phyloP scores from a whole-genome alignment of 2,113 vertebrate genomes.

The Toxotes chatareus region DNA sequence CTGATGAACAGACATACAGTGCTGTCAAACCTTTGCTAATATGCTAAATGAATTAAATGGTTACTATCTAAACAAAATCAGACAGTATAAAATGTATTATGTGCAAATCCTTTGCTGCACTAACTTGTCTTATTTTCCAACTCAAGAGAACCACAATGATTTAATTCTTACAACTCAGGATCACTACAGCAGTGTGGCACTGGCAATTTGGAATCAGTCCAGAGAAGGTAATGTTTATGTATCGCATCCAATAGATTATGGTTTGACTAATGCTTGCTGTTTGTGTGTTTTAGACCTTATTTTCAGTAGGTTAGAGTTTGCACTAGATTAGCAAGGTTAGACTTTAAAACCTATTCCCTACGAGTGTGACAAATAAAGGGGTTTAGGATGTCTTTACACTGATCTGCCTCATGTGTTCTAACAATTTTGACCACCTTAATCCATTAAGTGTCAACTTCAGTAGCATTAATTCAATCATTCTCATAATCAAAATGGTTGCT shows the following conservation, averaged over 20 bases:
- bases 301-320: slow-evolving; percentile 36
- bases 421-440: slow-evolving; percentile 67
- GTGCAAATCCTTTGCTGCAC: neutral
- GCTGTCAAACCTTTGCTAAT: neutral
- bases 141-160: neutral
- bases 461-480: slow-evolving; percentile 76
- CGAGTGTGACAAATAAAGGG: slow-evolving; percentile 56
- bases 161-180: slow-evolving; percentile 1
- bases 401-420: slow-evolving; percentile 66
- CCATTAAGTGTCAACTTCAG: slow-evolving; percentile 76
- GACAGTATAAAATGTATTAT: neutral
- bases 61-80: too few relatives aligned
- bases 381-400: slow-evolving; percentile 67
- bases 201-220: slow-evolving; percentile 16
- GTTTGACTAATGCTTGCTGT: slow-evolving; percentile 13
- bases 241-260: neutral
- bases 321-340: slow-evolving; percentile 47
- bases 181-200: neutral
- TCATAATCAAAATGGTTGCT: slow-evolving; percentile 79
- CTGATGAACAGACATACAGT: neutral
- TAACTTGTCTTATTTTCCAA: neutral
- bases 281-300: slow-evolving; percentile 6
- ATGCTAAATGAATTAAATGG: neutral
- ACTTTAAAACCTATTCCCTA: slow-evolving; percentile 46
- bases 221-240: neutral